phyloP scores from a whole-genome alignment of 2,113 vertebrate genomes.

The Rattus rattus region DNA sequence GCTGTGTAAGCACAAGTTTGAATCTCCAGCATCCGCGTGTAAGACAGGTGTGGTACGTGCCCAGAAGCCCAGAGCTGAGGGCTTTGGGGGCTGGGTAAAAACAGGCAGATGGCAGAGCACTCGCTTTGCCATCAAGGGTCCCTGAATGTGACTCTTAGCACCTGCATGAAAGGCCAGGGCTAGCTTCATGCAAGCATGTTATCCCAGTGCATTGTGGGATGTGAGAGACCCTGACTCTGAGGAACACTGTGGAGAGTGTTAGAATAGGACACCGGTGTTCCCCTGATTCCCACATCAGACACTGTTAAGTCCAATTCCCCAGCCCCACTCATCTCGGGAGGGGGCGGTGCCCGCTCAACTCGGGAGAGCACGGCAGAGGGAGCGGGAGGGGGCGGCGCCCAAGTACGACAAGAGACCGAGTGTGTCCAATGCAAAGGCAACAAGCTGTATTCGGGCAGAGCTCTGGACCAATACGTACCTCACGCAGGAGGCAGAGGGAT shows the following conservation, averaged over 20 bases:
- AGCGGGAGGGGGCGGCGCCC: no score
- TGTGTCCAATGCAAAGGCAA: no score
- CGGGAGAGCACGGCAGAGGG: no score
- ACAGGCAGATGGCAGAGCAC: not conserved
- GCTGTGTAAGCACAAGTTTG: not conserved
- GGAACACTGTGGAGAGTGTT: not conserved
- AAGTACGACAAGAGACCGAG: no score
- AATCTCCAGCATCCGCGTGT: not conserved
- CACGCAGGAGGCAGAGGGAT: no score
- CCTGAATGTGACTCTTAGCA: not conserved
- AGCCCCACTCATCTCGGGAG: no score
- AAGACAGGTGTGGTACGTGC: not conserved
- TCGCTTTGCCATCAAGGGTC: not conserved
- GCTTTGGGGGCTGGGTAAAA: not conserved
- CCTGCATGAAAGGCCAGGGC: not conserved
- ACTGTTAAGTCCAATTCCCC: no score
- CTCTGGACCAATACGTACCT: no score
- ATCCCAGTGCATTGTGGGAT: not conserved
- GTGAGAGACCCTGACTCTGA: not conserved
- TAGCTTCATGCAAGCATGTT: not conserved
- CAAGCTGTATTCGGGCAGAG: no score
- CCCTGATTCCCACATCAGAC: not conserved
- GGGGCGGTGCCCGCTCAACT: no score
- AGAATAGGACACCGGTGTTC: not conserved
- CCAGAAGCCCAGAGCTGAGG: not conserved